These are phyloP conservation scores for Aptenodytes patagonicus DNA, from an alignment of 2,113 vertebrate genomes.

Conservation along the genomic window DNA sequence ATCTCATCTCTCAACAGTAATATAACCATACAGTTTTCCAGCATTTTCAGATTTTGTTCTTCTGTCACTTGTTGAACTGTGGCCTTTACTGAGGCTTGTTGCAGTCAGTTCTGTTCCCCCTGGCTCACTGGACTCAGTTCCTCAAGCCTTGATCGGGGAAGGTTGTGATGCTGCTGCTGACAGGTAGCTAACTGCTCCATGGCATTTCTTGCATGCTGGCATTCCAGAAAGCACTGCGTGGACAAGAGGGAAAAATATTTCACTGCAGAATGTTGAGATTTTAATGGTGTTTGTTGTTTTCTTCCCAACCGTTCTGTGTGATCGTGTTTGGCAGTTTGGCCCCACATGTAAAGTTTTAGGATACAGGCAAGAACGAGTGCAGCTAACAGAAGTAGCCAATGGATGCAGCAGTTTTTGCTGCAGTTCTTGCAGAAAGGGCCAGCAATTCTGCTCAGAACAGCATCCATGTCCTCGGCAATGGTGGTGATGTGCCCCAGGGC, in stretches of 20 bases:
- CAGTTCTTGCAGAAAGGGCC: not conserved
- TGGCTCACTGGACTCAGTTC: not conserved
- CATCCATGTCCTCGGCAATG: not conserved
- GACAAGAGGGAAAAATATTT: not conserved
- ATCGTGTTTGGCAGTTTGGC: not conserved
- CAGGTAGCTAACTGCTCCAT: not conserved
- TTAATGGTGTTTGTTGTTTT: not conserved
- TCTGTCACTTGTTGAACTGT: not conserved
- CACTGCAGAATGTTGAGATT: not conserved
- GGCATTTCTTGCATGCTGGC: not conserved
- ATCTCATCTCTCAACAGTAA: not conserved
- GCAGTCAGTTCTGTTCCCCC: not conserved
- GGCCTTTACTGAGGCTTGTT: not conserved
- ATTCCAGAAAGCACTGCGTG: not conserved
- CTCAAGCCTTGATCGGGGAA: not conserved
- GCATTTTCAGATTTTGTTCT: not conserved
- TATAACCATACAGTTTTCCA: not conserved
- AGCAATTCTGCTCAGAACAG: not conserved
- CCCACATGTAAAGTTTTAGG: not conserved
- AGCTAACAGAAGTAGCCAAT: not conserved
- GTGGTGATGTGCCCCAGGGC: not conserved
- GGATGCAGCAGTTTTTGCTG: not conserved
- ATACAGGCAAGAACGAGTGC: not conserved
- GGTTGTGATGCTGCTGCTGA: not conserved
- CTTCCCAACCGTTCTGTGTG: not conserved